Evolutionary conservation across 2,888 invertebrate species (phyloP).

Genomic region (Polia nebulosa): DNA sequence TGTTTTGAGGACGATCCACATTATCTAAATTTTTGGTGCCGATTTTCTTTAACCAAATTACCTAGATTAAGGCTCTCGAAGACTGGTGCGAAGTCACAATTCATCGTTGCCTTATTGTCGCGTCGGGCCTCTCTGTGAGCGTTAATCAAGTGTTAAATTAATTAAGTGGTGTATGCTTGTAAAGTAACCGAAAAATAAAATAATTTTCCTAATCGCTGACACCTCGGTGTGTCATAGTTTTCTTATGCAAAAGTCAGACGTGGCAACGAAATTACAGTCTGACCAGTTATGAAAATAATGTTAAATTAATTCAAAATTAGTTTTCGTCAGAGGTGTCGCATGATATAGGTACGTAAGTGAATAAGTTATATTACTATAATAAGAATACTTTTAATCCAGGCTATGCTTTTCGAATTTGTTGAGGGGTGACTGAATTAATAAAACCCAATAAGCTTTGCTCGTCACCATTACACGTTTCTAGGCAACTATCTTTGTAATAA

Average conservation of each 20-base stretch:
- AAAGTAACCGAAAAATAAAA: neutral
- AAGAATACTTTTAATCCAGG: no score
- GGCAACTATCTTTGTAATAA: no score
- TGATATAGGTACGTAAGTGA: no score
- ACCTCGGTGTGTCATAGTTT: neutral
- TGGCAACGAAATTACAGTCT: neutral
- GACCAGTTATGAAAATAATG: neutral
- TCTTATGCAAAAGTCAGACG: neutral
- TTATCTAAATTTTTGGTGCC: no score
- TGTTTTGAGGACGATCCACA: neutral
- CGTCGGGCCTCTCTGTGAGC: neutral
- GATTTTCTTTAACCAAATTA: no score
- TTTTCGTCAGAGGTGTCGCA: neutral
- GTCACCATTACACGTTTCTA: no score
- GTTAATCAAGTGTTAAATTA: no score
- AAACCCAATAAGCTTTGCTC: no score
- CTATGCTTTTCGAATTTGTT: no score
- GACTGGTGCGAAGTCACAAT: neutral
- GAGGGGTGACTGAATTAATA: no score
- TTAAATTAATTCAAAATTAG: neutral
- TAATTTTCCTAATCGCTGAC: neutral
- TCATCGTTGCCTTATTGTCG: neutral
- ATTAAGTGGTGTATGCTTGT: neutral
- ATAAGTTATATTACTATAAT: no score
- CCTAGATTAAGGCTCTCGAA: neutral